These are phyloP conservation scores for Synodontis membranacea DNA, from an alignment of 2,113 vertebrate species.

Conservation along the genomic window DNA sequence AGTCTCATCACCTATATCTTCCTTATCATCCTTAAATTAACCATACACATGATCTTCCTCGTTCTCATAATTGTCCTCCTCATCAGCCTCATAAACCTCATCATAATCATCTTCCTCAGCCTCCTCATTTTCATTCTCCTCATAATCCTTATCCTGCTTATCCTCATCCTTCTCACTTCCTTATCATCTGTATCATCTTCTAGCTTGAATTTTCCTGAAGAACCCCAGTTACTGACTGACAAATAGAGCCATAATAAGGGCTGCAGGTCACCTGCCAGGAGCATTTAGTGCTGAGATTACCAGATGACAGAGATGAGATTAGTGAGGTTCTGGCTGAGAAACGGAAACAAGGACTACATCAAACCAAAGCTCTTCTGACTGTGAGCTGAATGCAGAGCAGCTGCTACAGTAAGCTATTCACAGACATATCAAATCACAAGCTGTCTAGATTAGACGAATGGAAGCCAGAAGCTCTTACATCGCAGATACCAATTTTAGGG, in stretches of 20 bases:
- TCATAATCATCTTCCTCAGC: not conserved
- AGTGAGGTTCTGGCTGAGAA: not conserved
- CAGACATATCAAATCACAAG: not conserved
- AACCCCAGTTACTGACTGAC: not conserved
- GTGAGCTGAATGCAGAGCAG: constrained; percentile 31
- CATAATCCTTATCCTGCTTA: not conserved
- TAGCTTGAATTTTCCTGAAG: not conserved
- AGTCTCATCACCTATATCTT: not conserved
- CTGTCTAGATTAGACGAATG: not conserved
- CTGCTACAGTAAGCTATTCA: not conserved
- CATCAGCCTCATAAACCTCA: not conserved
- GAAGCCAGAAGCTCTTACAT: not conserved
- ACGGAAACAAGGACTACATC: constrained; percentile 5
- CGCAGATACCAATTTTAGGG: not conserved
- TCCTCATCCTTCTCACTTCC: not conserved
- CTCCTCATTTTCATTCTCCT: not conserved
- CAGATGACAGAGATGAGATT: constrained; percentile 17
- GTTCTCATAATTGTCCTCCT: not conserved
- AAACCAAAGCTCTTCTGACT: not conserved
- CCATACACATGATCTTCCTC: not conserved
- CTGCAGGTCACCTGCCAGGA: not conserved
- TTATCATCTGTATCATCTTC: not conserved
- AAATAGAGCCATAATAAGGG: not conserved
- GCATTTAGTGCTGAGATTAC: constrained; percentile 13
- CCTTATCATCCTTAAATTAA: not conserved